Evolutionary conservation across 2,113 vertebrate species (phyloP).

Genomic region (Rhineura floridana): DNA sequence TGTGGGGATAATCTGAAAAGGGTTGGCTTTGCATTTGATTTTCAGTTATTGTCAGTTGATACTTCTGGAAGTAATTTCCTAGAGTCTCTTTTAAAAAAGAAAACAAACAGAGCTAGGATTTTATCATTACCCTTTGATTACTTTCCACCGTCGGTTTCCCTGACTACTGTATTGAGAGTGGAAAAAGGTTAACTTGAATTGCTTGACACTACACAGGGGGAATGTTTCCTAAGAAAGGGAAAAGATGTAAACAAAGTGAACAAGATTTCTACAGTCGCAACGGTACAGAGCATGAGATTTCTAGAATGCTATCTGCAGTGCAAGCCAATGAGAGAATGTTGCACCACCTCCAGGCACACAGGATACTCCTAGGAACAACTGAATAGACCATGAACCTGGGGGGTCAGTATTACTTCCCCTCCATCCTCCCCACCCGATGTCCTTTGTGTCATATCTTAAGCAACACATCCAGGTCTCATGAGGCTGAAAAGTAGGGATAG

Average conservation of each 20-base stretch:
- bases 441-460: neutral
- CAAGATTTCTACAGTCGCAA: neutral
- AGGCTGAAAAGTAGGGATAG: neutral
- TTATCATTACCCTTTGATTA: neutral
- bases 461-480: neutral
- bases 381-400: neutral
- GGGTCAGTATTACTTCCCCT: neutral
- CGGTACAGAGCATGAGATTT: neutral
- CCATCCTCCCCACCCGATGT: neutral
- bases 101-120: neutral
- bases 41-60: neutral
- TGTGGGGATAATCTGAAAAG: neutral
- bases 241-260: neutral
- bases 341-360: too few species aligned
- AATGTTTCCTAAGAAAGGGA: fast-evolving
- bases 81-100: neutral
- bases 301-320: neutral
- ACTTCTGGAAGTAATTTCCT: neutral
- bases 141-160: neutral
- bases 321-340: neutral
- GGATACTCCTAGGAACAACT: neutral
- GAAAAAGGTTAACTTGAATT: neutral
- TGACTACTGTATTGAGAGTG: neutral
- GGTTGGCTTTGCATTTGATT: neutral
- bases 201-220: neutral